A percentile compares a stretch with the other conserved stretches of the same genome.
Evolutionary conservation across 2,888 invertebrate species (phyloP).

Genomic region (Aspidapion aeneum): DNA sequence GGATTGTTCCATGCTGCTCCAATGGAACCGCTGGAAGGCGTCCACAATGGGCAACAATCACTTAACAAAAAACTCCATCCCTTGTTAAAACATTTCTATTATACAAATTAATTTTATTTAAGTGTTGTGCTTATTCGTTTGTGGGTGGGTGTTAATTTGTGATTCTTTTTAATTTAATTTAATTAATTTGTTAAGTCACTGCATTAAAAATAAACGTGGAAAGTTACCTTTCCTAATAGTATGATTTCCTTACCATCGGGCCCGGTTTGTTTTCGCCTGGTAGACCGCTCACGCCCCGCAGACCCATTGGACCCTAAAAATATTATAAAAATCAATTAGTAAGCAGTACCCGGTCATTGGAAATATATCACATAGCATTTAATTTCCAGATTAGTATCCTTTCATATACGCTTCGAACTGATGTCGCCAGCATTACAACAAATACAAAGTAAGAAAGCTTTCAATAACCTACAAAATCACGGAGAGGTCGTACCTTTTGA

Average conservation of each 20-base stretch:
- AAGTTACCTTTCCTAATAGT: conserved; percentile 31
- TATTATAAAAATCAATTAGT: not conserved
- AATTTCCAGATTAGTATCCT: too few species aligned
- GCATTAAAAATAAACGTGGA: conserved; percentile 33
- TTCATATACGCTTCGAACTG: too few species aligned
- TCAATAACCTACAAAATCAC: too few species aligned
- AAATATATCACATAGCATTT: too few species aligned
- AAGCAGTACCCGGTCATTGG: too few species aligned
- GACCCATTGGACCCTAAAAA: conserved; percentile 74
- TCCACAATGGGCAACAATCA: conserved; percentile 26
- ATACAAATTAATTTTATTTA: not conserved
- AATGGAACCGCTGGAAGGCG: conserved; percentile 28
- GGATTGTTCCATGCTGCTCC: conserved; percentile 32
- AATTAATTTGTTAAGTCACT: conserved; percentile 45
- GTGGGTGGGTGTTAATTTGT: conserved; percentile 7
- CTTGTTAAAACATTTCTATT: not conserved
- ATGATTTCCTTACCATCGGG: conserved; percentile 67
- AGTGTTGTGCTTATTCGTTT: conserved; percentile 11
- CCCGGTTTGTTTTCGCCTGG: conserved; percentile 70
- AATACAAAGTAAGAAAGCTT: too few species aligned
- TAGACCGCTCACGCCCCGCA: conserved; percentile 71
- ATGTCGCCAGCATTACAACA: too few species aligned
- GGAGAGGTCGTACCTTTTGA: too few species aligned
- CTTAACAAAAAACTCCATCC: conserved; percentile 26
- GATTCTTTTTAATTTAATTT: not conserved